Evolutionary conservation across 2,888 invertebrate species (phyloP).

Genomic region (Leptopilina drosophilae): DNA sequence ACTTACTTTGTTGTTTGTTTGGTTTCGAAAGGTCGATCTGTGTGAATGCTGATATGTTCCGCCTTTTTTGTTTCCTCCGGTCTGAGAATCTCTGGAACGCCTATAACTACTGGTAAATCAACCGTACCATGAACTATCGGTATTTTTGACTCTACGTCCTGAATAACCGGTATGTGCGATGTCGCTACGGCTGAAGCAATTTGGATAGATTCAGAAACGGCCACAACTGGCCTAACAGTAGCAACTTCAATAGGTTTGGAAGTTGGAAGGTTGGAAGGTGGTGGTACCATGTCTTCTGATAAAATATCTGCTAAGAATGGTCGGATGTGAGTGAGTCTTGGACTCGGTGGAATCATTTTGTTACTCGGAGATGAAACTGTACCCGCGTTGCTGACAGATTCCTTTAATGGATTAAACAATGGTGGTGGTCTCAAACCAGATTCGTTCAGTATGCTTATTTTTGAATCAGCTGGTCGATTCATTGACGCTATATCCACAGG

Average conservation of each 20-base stretch:
- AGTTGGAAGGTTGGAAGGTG: conserved; percentile 61
- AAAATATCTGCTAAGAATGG: conserved; percentile 72
- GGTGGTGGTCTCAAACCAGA: conserved; percentile 69
- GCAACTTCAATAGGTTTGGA: conserved; percentile 66
- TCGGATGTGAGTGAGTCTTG: conserved; percentile 66
- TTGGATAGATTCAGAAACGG: conserved; percentile 74
- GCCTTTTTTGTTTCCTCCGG: conserved; percentile 65
- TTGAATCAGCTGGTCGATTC: conserved; percentile 62
- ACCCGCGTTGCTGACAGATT: conserved; percentile 59
- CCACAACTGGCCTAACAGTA: conserved; percentile 69
- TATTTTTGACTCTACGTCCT: conserved; percentile 73
- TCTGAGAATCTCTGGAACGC: conserved; percentile 70
- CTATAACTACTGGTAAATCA: conserved; percentile 72
- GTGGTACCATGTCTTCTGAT: conserved; percentile 74
- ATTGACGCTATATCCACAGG: conserved; percentile 71
- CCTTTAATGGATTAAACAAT: conserved; percentile 71
- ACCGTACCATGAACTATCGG: conserved; percentile 75
- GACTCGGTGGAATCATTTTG: conserved; percentile 69
- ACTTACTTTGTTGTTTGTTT: conserved; percentile 69
- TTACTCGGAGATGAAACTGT: conserved; percentile 65
- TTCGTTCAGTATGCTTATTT: conserved; percentile 53
- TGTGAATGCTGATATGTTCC: conserved; percentile 72
- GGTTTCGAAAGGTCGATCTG: conserved; percentile 72
- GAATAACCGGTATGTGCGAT: conserved; percentile 73
- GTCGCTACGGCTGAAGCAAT: conserved; percentile 73